Conservation (phyloP, 1,140 invertebrate species). For the Stratiolaelaps scimitus region DNA sequence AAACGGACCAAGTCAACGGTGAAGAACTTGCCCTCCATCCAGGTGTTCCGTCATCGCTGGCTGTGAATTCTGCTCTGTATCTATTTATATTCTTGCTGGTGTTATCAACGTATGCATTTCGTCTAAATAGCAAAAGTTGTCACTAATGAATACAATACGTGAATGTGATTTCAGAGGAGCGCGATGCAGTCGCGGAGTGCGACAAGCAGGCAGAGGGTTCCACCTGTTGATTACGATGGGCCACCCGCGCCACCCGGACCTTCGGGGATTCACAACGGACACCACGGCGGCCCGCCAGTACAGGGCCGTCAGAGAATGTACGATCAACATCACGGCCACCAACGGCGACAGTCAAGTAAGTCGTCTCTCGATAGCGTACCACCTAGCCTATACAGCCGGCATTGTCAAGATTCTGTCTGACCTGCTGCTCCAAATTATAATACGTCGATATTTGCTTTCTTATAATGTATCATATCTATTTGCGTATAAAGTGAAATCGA, state of each 20-base stretch:
- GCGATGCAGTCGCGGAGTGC: conserved; percentile 26
- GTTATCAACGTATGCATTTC: too few relatives aligned
- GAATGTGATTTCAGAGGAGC: not conserved
- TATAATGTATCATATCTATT: not conserved
- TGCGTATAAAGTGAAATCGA: not conserved
- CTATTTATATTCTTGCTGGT: too few relatives aligned
- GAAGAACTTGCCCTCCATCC: too few relatives aligned
- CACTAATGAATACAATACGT: too few relatives aligned
- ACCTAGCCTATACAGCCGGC: too few relatives aligned
- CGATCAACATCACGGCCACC: conserved; percentile 14
- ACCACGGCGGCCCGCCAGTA: not conserved
- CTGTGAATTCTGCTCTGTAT: too few relatives aligned
- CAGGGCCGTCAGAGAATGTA: conserved; percentile 18
- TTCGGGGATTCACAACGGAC: not conserved
- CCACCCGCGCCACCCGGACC: not conserved
- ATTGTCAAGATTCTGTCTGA: not conserved
- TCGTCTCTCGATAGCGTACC: too few relatives aligned
- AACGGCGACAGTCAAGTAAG: too few relatives aligned
- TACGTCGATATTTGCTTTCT: not conserved
- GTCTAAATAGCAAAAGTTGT: too few relatives aligned
- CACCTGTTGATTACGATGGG: conserved; percentile 21
- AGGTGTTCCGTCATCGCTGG: too few relatives aligned
- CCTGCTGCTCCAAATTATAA: not conserved
- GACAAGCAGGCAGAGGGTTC: conserved; percentile 15
- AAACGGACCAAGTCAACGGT: too few relatives aligned